Evolutionary conservation across 2,797 vertebrate genomes (phyloP), one percentile per base, ranked within the genome.

Genomic region (Cryptoblepharus egeriae): DNA sequence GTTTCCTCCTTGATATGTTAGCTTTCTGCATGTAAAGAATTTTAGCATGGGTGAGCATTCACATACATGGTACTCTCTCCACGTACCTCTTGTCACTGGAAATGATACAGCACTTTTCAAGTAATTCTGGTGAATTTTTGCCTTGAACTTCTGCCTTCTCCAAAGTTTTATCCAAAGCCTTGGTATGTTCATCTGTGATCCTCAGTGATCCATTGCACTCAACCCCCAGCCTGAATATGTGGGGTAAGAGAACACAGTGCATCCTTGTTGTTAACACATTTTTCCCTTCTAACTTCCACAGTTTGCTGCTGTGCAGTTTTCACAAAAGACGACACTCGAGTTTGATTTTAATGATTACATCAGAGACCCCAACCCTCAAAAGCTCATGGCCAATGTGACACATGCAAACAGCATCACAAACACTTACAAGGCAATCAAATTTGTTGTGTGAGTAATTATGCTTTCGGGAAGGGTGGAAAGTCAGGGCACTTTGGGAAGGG

Each of bases 241-340:
- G 16, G 35, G 9, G 1, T 13, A 49, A 2, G 45, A 11, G 4
- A 11, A 11, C 55, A 57, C 57, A 58, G 57, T 13, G 20, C 39
- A 75, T 16, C 3, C 3, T 1, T 26, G 15, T n/a, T 49, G 45
- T 13, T 30, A 24, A 22, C 7, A 58, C 20, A 2, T 15, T 24
- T 28, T 45, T 57, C 28, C 45, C 20, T n/a, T 58, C 11, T 57
- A 45, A 85, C 45, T 5, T 12, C 75, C 89, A 84, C 84, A 97
- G 97, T 97, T 97, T 93, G 96, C 97, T 49, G 97, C 97, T 5
- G 96, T 96, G 81, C 97, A 97, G 91, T 97, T 97, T 87, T 93
- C 96, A 3, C 0, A 24, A 0, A 0, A 0, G 0, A 0, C 0
- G 75, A 75, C 0, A 0, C 94, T 63, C 1, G 96, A 97, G 67